These are phyloP conservation scores for Bombylius discolor DNA, from an alignment of 2,888 invertebrate species.

Conservation along the genomic window DNA sequence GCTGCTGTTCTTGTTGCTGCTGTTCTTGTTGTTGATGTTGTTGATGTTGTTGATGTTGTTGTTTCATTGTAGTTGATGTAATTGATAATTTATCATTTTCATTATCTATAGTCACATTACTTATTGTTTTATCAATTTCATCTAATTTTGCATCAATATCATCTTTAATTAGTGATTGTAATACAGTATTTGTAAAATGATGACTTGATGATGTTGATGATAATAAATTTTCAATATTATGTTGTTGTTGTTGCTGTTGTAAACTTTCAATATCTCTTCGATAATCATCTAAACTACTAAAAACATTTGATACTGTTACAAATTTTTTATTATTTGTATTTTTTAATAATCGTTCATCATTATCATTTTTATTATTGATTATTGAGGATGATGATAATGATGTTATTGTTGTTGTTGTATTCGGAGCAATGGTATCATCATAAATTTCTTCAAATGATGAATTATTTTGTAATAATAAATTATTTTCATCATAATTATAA, in stretches of 20 bases:
- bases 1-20: not conserved
- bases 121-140: no score
- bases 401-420: no score
- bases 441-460: no score
- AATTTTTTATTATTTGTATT: constrained; percentile 31
- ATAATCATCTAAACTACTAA: constrained; percentile 50
- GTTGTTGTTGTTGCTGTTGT: constrained; percentile 11
- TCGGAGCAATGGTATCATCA: no score
- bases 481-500: not conserved
- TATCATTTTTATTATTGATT: not conserved
- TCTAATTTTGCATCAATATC: no score
- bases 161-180: no score
- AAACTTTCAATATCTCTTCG: constrained; percentile 29
- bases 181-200: no score
- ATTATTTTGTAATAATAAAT: not conserved
- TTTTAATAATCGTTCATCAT: constrained; percentile 21
- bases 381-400: no score
- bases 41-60: not conserved
- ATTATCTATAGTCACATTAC: no score
- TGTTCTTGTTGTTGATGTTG: not conserved
- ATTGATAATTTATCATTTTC: no score
- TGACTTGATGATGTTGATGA: no score
- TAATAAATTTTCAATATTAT: not conserved
- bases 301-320: constrained; percentile 48
- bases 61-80: no score